These are phyloP conservation scores for Eupleurogrammus muticus DNA, from an alignment of 2,797 vertebrate genomes.

Conservation along the genomic window DNA sequence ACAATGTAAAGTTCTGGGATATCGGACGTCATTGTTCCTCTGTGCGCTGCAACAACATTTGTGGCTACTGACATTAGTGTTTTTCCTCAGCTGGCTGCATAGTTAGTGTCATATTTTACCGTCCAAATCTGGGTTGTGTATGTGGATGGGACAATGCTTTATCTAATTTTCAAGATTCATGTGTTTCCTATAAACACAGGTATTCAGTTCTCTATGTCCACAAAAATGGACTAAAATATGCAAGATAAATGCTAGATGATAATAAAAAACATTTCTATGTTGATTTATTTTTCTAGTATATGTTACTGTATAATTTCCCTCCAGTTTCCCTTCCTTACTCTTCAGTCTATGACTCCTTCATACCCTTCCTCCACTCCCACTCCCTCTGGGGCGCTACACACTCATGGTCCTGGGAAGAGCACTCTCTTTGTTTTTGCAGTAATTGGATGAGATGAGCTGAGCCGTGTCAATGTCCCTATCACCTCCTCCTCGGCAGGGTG, in stretches of 20 bases:
- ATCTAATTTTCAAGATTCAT: constrained; percentile 27
- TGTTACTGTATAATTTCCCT: constrained; percentile 31
- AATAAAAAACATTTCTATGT: constrained; percentile 5
- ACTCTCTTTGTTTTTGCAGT: constrained; percentile 77
- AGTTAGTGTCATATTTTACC: constrained; percentile 53
- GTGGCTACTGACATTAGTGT: constrained; percentile 47
- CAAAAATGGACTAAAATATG: background rate
- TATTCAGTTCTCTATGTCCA: background rate
- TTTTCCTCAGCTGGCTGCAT: constrained; percentile 33
- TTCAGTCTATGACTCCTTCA: constrained; percentile 37
- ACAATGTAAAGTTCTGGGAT: constrained; percentile 47
- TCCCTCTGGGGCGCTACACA: constrained; percentile 64
- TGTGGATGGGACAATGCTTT: constrained; percentile 27
- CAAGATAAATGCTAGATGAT: background rate
- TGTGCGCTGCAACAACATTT: constrained; percentile 47
- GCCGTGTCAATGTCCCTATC: constrained; percentile 77
- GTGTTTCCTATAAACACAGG: background rate
- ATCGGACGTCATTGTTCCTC: constrained; percentile 39
- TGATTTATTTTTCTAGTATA: constrained; percentile 38
- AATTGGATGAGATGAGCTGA: constrained; percentile 82
- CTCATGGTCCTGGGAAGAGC: constrained; percentile 60
- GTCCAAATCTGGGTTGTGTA: constrained; percentile 36
- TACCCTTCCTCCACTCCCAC: constrained; percentile 33
- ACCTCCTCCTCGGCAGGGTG: constrained; percentile 73
- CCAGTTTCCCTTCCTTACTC: constrained; percentile 32